phyloP scores from a whole-genome alignment of 2,888 invertebrate genomes.

The Acanthosoma haemorrhoidale region DNA sequence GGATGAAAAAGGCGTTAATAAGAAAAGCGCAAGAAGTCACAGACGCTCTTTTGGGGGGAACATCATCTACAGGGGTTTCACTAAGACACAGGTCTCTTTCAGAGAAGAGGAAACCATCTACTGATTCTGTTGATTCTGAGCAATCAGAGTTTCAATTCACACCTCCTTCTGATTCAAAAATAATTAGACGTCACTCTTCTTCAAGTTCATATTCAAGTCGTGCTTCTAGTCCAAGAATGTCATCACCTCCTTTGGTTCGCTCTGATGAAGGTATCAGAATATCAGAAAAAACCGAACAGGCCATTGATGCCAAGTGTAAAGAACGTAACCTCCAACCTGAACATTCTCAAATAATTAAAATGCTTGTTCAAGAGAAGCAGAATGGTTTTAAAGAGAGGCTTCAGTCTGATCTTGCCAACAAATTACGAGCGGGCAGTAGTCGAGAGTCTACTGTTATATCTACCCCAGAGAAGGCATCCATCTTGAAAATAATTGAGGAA shows the following conservation, averaged over 20 bases:
- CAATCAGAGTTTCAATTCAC: conserved; percentile 43
- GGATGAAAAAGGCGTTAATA: conserved; percentile 42
- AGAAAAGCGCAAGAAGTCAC: conserved; percentile 38
- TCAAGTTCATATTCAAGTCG: conserved; percentile 49
- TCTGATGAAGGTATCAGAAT: conserved; percentile 24
- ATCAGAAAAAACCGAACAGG: conserved; percentile 36
- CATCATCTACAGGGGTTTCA: conserved; percentile 40
- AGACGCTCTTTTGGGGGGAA: conserved; percentile 32
- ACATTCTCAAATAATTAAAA: conserved; percentile 35
- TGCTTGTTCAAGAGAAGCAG: conserved; percentile 35
- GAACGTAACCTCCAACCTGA: conserved; percentile 35
- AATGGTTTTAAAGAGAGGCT: conserved; percentile 37
- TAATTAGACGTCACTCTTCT: conserved; percentile 75
- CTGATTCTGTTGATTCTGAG: conserved; percentile 39
- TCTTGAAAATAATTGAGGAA: conserved; percentile 35
- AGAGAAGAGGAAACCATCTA: conserved; percentile 40
- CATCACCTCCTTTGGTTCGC: conserved; percentile 15
- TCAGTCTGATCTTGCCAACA: conserved; percentile 34
- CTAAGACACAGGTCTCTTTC: conserved; percentile 40
- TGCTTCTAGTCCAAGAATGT: conserved; percentile 39
- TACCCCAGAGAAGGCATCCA: conserved; percentile 25
- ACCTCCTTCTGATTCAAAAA: conserved; percentile 66
- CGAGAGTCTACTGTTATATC: neutral
- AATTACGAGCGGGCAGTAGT: conserved; percentile 31
- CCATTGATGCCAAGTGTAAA: conserved; percentile 36